Percentiles rank a stretch among this genome's conserved stretches.
phyloP scores from a whole-genome alignment of 2,113 vertebrate species.

The Bufo bufo region DNA sequence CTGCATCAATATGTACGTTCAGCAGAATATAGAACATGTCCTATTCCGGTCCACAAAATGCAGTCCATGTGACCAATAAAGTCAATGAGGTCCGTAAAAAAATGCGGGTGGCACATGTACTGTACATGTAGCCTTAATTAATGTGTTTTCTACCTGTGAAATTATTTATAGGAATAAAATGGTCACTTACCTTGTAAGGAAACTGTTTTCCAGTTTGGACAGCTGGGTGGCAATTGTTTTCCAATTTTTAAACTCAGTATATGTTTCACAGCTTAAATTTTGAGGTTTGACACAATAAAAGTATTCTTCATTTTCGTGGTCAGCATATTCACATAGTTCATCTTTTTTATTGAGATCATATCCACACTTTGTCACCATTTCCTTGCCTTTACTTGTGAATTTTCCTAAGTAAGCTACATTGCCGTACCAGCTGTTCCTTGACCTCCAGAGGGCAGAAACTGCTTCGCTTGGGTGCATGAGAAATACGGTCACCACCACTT shows the following conservation, averaged over 20 bases:
- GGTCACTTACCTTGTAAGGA: background rate
- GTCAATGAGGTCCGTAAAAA: no score
- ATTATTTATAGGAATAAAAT: no score
- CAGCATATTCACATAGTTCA: slow-evolving; percentile 59
- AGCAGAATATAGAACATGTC: no score
- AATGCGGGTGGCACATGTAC: no score
- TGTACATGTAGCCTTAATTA: no score
- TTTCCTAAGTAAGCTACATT: background rate
- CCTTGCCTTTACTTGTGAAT: background rate
- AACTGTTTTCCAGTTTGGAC: background rate
- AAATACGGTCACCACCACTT: background rate
- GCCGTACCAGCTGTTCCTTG: background rate
- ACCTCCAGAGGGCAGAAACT: background rate
- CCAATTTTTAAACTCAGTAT: slow-evolving; percentile 15
- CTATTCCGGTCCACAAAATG: no score
- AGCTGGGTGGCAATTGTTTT: background rate
- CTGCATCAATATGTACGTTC: no score
- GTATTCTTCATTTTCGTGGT: slow-evolving; percentile 60
- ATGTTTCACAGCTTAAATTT: slow-evolving; percentile 40
- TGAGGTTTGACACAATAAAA: slow-evolving; percentile 58
- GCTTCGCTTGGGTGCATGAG: slow-evolving; percentile 18
- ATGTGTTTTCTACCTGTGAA: no score
- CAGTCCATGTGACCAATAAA: no score
- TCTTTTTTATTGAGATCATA: background rate
- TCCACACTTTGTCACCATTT: background rate